These are phyloP conservation scores for Peromyscus attwateri DNA, from an alignment of 2,797 vertebrate species.

Conservation along the genomic window DNA sequence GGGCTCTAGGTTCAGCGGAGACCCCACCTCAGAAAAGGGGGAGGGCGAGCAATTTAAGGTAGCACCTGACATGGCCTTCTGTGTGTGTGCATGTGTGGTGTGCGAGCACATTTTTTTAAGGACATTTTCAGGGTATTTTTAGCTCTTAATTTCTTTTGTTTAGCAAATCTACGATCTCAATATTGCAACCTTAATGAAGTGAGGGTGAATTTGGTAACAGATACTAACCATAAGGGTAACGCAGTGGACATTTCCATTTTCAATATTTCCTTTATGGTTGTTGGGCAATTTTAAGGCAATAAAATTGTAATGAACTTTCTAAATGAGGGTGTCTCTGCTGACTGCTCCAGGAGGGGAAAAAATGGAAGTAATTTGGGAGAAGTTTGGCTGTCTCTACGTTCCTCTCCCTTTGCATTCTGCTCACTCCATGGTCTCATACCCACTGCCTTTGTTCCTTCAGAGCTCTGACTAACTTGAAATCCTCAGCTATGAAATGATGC, in stretches of 20 bases:
- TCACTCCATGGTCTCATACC: background rate
- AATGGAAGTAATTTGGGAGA: constrained; percentile 66
- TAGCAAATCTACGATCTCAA: constrained; percentile 54
- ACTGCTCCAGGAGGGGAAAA: constrained; percentile 39
- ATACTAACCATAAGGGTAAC: constrained; percentile 57
- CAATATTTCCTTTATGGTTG: constrained; percentile 69
- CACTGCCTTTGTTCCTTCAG: constrained; percentile 11
- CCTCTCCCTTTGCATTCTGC: too few relatives aligned
- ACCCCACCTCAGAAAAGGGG: background rate
- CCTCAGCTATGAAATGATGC: background rate
- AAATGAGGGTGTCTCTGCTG: constrained; percentile 71
- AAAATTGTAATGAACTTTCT: constrained; percentile 81
- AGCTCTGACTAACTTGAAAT: constrained; percentile 10
- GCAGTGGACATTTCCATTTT: constrained; percentile 60
- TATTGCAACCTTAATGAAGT: constrained; percentile 49
- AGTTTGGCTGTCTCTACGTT: background rate
- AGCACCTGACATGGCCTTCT: background rate
- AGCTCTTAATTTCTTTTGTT: constrained; percentile 50
- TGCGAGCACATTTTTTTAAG: background rate
- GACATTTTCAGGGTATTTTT: constrained; percentile 51
- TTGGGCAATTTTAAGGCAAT: constrained; percentile 78
- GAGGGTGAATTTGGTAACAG: constrained; percentile 44
- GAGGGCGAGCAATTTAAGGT: background rate
- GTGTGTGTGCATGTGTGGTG: too few relatives aligned
- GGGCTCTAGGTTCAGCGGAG: background rate